A percentile compares a stretch with the other conserved stretches of the same genome.
Conservation (phyloP, 2,113 vertebrate genomes). For the Numida meleagris region DNA sequence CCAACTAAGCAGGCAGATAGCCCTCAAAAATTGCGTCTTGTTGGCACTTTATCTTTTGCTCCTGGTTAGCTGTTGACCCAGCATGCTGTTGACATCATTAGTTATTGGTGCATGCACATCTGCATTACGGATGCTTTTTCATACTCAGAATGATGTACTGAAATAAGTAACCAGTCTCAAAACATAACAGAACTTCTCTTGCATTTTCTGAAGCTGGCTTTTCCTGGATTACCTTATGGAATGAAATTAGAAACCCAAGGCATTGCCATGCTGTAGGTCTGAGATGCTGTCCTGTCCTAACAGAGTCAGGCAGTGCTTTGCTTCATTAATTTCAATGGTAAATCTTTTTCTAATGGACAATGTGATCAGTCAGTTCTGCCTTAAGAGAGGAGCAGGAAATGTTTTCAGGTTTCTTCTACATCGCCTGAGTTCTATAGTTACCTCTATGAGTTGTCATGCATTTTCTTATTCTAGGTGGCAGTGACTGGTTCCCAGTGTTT, state of each 20-base stretch:
- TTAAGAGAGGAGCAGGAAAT: not conserved
- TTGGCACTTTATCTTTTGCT: not conserved
- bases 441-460: not conserved
- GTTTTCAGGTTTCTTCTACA: not conserved
- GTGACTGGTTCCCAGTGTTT: not conserved
- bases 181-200: not conserved
- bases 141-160: not conserved
- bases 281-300: not conserved
- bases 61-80: not conserved
- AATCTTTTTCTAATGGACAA: not conserved
- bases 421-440: not conserved
- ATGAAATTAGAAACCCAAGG: not conserved
- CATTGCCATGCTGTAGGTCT: not conserved
- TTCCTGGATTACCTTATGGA: not conserved
- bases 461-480: not conserved
- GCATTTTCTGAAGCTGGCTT: not conserved
- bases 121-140: not conserved
- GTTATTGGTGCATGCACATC: not conserved
- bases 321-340: not conserved
- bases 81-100: not conserved
- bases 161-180: not conserved
- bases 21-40: not conserved
- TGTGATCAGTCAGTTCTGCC: not conserved
- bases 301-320: not conserved
- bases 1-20: not conserved